A percentile compares a stretch with the other conserved stretches of the same genome.
These are phyloP conservation scores for Uropsilus gracilis DNA, from an alignment of 2,113 vertebrate species.

Conservation along the genomic window DNA sequence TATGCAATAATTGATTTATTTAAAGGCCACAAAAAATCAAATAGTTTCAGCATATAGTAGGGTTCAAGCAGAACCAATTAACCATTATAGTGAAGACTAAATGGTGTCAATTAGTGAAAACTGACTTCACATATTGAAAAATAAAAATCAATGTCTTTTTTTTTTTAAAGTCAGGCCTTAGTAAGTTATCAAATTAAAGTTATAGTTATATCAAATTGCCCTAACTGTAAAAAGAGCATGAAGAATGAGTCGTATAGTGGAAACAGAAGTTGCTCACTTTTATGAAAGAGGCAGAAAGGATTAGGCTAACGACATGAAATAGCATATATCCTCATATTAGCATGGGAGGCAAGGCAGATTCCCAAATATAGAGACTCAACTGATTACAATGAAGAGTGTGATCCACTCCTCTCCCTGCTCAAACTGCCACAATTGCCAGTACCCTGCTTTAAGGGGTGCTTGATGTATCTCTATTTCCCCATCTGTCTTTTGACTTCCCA, in stretches of 20 bases:
- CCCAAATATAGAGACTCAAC: background rate
- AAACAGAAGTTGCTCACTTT: background rate
- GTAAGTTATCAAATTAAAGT: background rate
- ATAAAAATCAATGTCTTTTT: background rate
- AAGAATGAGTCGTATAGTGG: background rate
- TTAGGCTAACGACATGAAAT: background rate
- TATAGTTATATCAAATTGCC: background rate
- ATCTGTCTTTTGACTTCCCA: background rate
- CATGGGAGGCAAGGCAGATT: background rate
- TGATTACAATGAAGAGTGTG: background rate
- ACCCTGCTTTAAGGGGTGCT: background rate
- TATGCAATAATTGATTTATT: conserved; percentile 50
- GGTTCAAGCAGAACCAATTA: conserved; percentile 44
- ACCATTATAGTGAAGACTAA: background rate
- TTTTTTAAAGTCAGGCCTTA: background rate
- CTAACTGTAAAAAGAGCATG: background rate
- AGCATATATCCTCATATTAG: background rate
- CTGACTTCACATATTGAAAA: background rate
- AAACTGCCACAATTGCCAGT: background rate
- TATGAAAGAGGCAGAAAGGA: background rate
- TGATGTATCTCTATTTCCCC: background rate
- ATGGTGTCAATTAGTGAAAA: conserved; percentile 42
- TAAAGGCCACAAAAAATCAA: conserved; percentile 56
- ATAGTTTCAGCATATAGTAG: conserved; percentile 13
- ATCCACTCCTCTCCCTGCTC: background rate